Base-by-base conservation (phyloP, 1,140 invertebrate species). In the Dermatophagoides farinae region DNA sequence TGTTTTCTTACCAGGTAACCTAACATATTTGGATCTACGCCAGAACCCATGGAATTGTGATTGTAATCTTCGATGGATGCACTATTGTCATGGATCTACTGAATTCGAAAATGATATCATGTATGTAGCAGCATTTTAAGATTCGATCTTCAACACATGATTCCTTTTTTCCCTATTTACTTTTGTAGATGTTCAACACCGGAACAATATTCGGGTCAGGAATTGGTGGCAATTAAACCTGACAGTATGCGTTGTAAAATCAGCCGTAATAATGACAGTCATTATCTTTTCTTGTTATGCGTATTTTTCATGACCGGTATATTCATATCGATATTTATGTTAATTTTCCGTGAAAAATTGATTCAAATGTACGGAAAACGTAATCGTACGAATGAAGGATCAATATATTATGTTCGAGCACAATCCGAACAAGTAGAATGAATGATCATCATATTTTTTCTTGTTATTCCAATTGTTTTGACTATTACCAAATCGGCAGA, bases 361-460 rank as follows among this genome's bases (percentile, higher is more conserved):
- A 59, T 51, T 12, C 38, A 44, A 1, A 64, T 64, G 59, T 64
- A 58, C 11, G 47, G 20, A 20, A 62, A 46, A n/a, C 59, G 52
- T 14, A 60, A 64, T 14, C 47, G 8, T 31, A 31, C 31, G 2
- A 31, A 31, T 31, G 51, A 50, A 5, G 66, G 66, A 5, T 62
- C 66, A 1, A 64, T 67, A 16, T 67, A 67, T 50, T 67, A 67
- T 53, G 64, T 67, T 10, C 59, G 61, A 59, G 66, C 66, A 14
- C 39, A 66, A 5, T 58, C 62, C 1, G 61, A 62, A 23, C 14
- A 37, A 12, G 6, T 25, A 50, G 18, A 23, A 20, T n/a, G 12
- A 6, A 10, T 18, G 2, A 43, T 43, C n/a, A 43, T 31, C 31
- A 4, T 31, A 4, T 31, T 31, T 31, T 31, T 31, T 8, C 31